These are phyloP conservation scores for Phoxinus phoxinus DNA, from an alignment of 2,113 vertebrate species.

Conservation along the genomic window DNA sequence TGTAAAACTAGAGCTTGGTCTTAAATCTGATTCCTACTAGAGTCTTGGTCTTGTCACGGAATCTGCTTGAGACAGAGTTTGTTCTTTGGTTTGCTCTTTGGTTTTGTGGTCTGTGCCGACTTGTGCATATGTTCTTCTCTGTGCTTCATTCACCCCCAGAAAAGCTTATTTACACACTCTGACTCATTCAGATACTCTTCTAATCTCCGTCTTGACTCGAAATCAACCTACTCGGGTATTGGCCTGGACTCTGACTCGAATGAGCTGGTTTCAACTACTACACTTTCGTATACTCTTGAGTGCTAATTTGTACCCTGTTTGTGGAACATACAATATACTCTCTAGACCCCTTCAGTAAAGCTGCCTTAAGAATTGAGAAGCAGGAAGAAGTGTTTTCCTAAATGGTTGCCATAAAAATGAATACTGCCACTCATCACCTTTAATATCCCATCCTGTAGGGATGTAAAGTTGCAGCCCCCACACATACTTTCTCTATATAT, in stretches of 20 bases:
- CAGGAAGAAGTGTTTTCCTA: neutral
- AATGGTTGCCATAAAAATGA: constrained; percentile 8
- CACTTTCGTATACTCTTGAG: neutral
- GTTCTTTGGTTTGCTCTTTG: neutral
- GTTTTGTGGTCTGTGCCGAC: too few relatives aligned
- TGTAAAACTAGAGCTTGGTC: neutral
- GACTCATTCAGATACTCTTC: neutral
- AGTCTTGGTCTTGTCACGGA: neutral
- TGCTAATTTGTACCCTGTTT: neutral
- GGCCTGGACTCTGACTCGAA: neutral
- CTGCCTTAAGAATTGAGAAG: too few relatives aligned
- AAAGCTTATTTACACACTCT: neutral
- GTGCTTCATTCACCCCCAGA: too few relatives aligned
- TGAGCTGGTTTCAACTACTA: neutral
- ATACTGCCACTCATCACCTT: neutral
- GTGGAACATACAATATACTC: neutral
- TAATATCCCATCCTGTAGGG: neutral
- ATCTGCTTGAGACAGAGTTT: neutral
- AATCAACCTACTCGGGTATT: neutral
- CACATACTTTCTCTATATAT: neutral
- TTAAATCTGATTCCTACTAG: neutral
- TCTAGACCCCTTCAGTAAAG: neutral
- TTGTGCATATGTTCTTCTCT: too few relatives aligned
- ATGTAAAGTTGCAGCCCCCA: neutral
- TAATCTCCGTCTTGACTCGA: neutral